Conservation (phyloP, 1,140 invertebrate species). For the Leptinotarsa lineolata region DNA sequence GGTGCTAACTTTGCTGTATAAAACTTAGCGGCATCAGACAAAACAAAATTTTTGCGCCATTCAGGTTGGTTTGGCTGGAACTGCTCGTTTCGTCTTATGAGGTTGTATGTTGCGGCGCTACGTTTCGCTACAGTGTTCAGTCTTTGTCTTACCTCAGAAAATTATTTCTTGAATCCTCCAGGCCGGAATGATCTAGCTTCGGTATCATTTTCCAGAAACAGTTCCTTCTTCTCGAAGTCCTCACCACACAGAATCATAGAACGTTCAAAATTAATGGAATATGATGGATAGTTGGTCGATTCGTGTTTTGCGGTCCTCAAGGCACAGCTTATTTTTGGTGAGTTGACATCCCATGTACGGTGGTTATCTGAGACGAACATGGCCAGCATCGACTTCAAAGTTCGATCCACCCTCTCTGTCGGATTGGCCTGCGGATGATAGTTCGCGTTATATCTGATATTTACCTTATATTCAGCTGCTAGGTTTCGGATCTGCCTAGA, state of each 20-base stretch:
- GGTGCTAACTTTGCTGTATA: too few species aligned
- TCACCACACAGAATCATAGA: slow-evolving; percentile 10
- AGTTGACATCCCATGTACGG: too few species aligned
- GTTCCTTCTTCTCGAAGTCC: background rate
- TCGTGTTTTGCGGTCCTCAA: slow-evolving; percentile 16
- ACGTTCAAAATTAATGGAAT: slow-evolving; percentile 19
- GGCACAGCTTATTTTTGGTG: slow-evolving; percentile 20
- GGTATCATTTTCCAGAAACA: background rate
- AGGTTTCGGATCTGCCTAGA: slow-evolving; percentile 21
- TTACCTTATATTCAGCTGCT: slow-evolving; percentile 7
- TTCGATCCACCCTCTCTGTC: slow-evolving; percentile 48
- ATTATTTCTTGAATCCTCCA: background rate
- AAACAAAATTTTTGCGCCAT: slow-evolving; percentile 27
- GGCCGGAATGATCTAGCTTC: background rate
- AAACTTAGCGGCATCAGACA: slow-evolving; percentile 34
- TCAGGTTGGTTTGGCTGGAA: slow-evolving; percentile 25
- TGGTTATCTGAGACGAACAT: too few species aligned
- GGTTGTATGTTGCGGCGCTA: background rate
- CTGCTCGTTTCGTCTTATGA: background rate
- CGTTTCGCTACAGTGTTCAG: background rate
- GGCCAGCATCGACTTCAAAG: too few species aligned
- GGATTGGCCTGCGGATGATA: slow-evolving; percentile 31
- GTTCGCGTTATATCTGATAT: slow-evolving; percentile 25
- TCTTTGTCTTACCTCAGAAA: slow-evolving; percentile 10
- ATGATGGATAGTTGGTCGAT: slow-evolving; percentile 1